phyloP scores from a whole-genome alignment of 2,113 vertebrate genomes.

The Pangasianodon hypophthalmus region DNA sequence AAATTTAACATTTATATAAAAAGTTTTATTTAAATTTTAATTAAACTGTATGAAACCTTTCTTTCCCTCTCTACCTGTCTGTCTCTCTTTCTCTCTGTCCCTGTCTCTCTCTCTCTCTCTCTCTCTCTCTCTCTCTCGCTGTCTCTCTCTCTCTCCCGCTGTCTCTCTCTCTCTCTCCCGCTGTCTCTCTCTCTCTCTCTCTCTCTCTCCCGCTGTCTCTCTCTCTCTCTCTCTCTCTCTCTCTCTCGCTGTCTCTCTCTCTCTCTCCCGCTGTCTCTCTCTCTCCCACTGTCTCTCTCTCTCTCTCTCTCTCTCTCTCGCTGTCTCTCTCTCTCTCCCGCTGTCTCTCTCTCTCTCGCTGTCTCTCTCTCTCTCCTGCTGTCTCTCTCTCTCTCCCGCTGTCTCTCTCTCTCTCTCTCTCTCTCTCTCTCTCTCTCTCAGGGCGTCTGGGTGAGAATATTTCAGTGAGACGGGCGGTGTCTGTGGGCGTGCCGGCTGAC shows the following conservation, averaged over 20 bases:
- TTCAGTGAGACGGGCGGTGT: conserved; percentile 79
- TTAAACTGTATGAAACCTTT: neutral
- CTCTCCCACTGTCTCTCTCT: too few species aligned
- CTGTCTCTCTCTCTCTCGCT: neutral
- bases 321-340: neutral
- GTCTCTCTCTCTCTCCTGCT: neutral
- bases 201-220: neutral
- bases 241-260: neutral
- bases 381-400: neutral
- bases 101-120: neutral
- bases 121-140: neutral
- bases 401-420: neutral
- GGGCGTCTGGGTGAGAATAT: conserved; percentile 90
- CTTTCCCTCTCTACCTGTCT: neutral
- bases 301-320: neutral
- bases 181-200: neutral
- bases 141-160: neutral
- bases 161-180: neutral
- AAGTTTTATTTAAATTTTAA: neutral
- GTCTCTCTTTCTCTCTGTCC: too few species aligned
- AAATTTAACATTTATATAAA: neutral
- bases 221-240: neutral
- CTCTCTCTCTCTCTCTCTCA: conserved; percentile 47
- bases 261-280: neutral
- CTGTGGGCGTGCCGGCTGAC: conserved; percentile 75